phyloP scores from a whole-genome alignment of 2,888 invertebrate genomes.

The Epistrophe grossulariae region DNA sequence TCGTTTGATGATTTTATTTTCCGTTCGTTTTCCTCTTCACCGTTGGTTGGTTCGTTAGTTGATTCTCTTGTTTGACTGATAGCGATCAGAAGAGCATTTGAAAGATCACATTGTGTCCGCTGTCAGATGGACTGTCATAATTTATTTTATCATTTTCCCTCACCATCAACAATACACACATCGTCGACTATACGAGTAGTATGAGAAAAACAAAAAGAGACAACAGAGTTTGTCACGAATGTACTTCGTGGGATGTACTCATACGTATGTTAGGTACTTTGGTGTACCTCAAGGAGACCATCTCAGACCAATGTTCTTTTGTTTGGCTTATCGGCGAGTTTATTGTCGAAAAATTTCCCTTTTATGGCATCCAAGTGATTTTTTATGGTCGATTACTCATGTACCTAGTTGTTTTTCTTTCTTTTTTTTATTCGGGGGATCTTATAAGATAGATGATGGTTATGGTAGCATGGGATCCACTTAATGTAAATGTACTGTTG shows the following conservation, averaged over 20 bases:
- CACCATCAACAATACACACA: neutral
- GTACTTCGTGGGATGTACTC: slow-evolving; percentile 38
- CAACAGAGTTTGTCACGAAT: slow-evolving; percentile 63
- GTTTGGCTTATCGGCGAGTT: slow-evolving; percentile 62
- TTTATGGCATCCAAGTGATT: slow-evolving; percentile 74
- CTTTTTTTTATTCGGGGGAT: slow-evolving; percentile 8
- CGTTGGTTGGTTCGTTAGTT: neutral
- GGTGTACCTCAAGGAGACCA: slow-evolving; percentile 64
- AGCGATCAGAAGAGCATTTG: slow-evolving; percentile 69
- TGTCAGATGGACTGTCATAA: slow-evolving; percentile 75
- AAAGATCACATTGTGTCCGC: slow-evolving; percentile 74
- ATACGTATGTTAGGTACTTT: neutral
- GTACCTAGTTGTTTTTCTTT: slow-evolving; percentile 21
- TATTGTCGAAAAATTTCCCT: slow-evolving; percentile 72
- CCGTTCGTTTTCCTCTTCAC: neutral
- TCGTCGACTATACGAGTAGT: neutral
- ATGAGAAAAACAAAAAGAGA: neutral
- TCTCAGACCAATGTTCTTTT: slow-evolving; percentile 51
- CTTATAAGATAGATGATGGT: slow-evolving; percentile 40
- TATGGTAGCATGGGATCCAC: slow-evolving; percentile 66
- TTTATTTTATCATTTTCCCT: slow-evolving; percentile 62
- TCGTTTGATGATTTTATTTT: slow-evolving; percentile 64
- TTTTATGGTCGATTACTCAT: slow-evolving; percentile 74
- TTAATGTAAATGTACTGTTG: slow-evolving; percentile 73
- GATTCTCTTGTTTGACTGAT: slow-evolving; percentile 61